These are phyloP conservation scores for Araneus ventricosus DNA, from an alignment of 1,140 invertebrate species.

Conservation along the genomic window DNA sequence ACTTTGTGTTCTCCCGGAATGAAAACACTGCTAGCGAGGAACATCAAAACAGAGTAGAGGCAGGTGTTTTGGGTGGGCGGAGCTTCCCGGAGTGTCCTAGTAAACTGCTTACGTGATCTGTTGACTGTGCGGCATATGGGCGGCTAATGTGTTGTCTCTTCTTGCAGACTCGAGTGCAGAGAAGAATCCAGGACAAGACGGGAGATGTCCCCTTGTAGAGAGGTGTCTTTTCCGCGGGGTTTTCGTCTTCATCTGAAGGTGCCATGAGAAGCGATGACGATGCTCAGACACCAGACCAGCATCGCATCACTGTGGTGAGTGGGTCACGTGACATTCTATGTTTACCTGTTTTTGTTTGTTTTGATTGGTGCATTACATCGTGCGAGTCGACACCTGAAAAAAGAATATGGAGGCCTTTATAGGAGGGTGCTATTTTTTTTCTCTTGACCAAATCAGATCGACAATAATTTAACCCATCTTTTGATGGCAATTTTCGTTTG, in stretches of 20 bases:
- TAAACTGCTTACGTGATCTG: neutral
- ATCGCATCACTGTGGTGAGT: conserved; percentile 8
- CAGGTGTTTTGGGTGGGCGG: conserved; percentile 12
- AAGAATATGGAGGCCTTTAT: too few relatives aligned
- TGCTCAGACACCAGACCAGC: conserved; percentile 14
- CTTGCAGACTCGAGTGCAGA: neutral
- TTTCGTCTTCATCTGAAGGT: conserved; percentile 11
- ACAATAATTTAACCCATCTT: too few relatives aligned
- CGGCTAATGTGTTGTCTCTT: neutral
- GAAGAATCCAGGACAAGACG: neutral
- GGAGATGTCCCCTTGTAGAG: neutral
- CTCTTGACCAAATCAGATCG: too few relatives aligned
- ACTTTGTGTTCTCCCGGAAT: neutral
- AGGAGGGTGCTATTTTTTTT: too few relatives aligned
- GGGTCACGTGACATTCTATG: neutral
- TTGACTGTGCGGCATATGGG: conserved; percentile 11
- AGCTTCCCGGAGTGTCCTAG: neutral
- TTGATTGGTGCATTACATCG: neutral
- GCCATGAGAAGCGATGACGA: conserved; percentile 49
- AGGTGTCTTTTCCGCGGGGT: conserved; percentile 14
- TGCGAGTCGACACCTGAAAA: too few relatives aligned
- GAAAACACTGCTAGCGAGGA: neutral
- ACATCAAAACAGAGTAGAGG: neutral
- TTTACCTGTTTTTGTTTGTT: neutral
- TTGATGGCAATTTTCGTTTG: too few relatives aligned